phyloP scores from a whole-genome alignment of 2,113 vertebrate species.

The Clarias magur region DNA sequence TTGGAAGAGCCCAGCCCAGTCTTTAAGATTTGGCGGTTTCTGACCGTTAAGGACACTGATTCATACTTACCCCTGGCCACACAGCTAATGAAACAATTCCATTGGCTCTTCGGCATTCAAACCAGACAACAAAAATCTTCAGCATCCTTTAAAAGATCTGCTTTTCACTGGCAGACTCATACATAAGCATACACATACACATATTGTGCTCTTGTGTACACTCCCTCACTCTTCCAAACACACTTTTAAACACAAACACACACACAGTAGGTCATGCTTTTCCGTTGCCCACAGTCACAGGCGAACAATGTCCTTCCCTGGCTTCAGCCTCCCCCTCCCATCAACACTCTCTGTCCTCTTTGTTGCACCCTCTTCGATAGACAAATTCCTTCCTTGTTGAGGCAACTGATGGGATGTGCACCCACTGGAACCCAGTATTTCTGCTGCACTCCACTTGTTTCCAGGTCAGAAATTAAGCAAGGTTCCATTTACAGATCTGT shows the following conservation, averaged over 20 bases:
- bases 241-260: conserved; percentile 68
- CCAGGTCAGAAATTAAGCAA: conserved; percentile 57
- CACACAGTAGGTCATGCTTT: conserved; percentile 71
- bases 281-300: conserved; percentile 77
- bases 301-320: conserved; percentile 76
- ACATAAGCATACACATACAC: conserved; percentile 48
- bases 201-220: conserved; percentile 61
- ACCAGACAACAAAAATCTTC: conserved; percentile 62
- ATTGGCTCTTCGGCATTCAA: conserved; percentile 67
- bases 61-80: conserved; percentile 71
- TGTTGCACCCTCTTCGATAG: conserved; percentile 73
- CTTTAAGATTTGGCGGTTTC: conserved; percentile 60
- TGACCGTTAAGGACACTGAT: conserved; percentile 64
- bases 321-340: conserved; percentile 67
- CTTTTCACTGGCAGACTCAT: conserved; percentile 58
- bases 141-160: conserved; percentile 72
- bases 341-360: conserved; percentile 73
- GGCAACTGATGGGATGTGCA: conserved; percentile 64
- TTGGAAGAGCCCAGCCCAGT: conserved; percentile 52
- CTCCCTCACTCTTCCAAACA: conserved; percentile 64
- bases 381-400: conserved; percentile 76
- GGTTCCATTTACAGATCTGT: conserved; percentile 44
- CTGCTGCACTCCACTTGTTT: conserved; percentile 62
- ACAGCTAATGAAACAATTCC: conserved; percentile 71
- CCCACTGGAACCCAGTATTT: conserved; percentile 67